Percentiles rank a stretch among this genome's conserved stretches.
These are phyloP conservation scores for Orgyia antiqua DNA, from an alignment of 2,888 invertebrate species.

Conservation along the genomic window DNA sequence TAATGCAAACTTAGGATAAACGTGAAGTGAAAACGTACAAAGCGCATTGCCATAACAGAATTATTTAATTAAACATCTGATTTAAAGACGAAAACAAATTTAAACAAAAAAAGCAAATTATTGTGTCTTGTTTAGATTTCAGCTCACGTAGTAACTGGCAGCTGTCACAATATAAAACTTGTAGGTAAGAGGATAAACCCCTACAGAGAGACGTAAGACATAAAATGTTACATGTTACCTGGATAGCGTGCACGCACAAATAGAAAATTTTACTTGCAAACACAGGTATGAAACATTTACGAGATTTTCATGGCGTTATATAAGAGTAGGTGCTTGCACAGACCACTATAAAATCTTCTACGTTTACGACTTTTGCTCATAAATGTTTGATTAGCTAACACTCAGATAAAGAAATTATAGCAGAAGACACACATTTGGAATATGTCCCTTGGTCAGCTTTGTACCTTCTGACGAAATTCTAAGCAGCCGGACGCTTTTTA, in stretches of 20 bases:
- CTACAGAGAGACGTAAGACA: constrained; percentile 37
- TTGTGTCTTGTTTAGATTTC: constrained; percentile 13
- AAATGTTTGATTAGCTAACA: constrained; percentile 35
- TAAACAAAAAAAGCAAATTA: too few relatives aligned
- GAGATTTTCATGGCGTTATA: constrained; percentile 62
- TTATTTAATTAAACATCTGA: too few relatives aligned
- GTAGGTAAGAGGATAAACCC: constrained; percentile 31
- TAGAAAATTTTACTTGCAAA: constrained; percentile 61
- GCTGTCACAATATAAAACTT: constrained; percentile 42
- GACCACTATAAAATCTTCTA: constrained; percentile 54
- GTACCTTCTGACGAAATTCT: too few relatives aligned
- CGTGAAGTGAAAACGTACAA: too few relatives aligned
- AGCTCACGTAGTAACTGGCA: constrained; percentile 36
- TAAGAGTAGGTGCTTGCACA: constrained; percentile 46
- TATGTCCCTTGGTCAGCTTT: too few relatives aligned
- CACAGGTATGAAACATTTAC: constrained; percentile 63
- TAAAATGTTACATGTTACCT: constrained; percentile 61
- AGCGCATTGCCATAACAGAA: too few relatives aligned
- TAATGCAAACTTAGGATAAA: too few relatives aligned
- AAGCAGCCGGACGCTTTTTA: too few relatives aligned
- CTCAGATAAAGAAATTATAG: constrained; percentile 25
- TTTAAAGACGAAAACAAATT: too few relatives aligned
- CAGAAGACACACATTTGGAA: too few relatives aligned
- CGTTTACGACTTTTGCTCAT: constrained; percentile 32
- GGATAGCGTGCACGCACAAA: constrained; percentile 51